Percentiles rank a stretch among this genome's conserved stretches.
These are phyloP conservation scores for Solenodon paradoxus DNA, from an alignment of 2,113 vertebrate genomes.

Conservation along the genomic window DNA sequence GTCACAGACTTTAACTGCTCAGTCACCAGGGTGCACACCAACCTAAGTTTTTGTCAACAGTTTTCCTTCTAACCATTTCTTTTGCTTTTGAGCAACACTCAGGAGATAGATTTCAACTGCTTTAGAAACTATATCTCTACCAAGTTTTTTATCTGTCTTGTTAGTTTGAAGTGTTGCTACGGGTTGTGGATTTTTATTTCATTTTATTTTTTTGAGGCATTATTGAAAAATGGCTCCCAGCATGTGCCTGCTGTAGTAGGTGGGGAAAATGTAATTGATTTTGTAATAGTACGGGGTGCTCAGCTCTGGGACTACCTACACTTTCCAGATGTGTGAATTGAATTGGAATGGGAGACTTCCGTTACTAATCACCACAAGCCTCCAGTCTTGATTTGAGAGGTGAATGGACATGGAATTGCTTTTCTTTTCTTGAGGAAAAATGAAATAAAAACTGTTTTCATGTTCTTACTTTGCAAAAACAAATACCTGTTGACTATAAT, in stretches of 20 bases:
- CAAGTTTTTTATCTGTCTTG: slow-evolving; percentile 43
- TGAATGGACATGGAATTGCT: background rate
- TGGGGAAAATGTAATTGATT: slow-evolving; percentile 64
- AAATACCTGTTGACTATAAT: background rate
- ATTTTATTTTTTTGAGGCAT: background rate
- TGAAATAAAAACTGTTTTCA: background rate
- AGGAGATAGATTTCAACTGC: background rate
- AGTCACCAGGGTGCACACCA: no score
- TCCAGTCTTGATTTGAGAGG: background rate
- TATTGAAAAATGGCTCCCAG: background rate
- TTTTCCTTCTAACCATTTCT: background rate
- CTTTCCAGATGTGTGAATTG: slow-evolving; percentile 50
- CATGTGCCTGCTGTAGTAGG: background rate
- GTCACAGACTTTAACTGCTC: no score
- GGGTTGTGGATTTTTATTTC: no score
- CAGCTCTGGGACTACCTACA: slow-evolving; percentile 22
- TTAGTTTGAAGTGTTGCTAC: slow-evolving; percentile 12
- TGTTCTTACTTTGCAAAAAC: slow-evolving; percentile 15
- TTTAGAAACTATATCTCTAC: slow-evolving; percentile 18
- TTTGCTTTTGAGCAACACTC: background rate
- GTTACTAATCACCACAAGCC: background rate
- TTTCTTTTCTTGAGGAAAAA: slow-evolving; percentile 19
- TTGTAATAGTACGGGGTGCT: background rate
- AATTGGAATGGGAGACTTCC: slow-evolving; percentile 32
- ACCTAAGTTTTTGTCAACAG: background rate